phyloP scores from a whole-genome alignment of 2,888 invertebrate genomes.

The Lycocerus yunnanus region DNA sequence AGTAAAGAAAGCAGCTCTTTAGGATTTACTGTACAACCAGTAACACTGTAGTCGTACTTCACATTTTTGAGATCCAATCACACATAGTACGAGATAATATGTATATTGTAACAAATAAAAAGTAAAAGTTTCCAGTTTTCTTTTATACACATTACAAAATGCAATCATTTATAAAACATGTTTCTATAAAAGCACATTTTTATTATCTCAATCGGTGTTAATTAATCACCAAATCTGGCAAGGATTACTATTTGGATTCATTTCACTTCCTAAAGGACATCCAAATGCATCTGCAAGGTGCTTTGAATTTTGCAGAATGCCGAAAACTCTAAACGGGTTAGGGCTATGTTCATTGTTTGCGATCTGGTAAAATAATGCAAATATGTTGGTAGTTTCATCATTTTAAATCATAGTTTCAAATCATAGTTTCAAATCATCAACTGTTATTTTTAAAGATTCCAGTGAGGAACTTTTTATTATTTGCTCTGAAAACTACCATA shows the following conservation, averaged over 20 bases:
- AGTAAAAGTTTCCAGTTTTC: too few species aligned
- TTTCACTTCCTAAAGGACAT: constrained; percentile 59
- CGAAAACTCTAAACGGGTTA: constrained; percentile 68
- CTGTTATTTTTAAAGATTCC: constrained; percentile 57
- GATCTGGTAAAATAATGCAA: constrained; percentile 66
- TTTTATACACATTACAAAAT: too few species aligned
- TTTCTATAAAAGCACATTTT: background rate
- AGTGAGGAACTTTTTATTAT: constrained; percentile 42
- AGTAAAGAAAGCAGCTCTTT: too few species aligned
- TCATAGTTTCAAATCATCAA: constrained; percentile 62
- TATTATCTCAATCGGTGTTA: background rate
- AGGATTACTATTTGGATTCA: constrained; percentile 60
- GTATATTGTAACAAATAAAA: too few species aligned
- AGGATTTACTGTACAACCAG: too few species aligned
- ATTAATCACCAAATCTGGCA: constrained; percentile 60
- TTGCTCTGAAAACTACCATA: constrained; percentile 5
- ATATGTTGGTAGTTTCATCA: constrained; percentile 71
- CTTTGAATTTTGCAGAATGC: constrained; percentile 71
- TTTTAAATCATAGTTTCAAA: too few species aligned
- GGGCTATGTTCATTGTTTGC: constrained; percentile 75
- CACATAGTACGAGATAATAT: too few species aligned
- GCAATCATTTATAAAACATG: background rate
- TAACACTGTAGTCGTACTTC: too few species aligned
- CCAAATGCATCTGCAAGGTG: constrained; percentile 72
- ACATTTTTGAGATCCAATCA: too few species aligned